Conservation (phyloP, 2,888 invertebrate genomes). For the Pandemis cinnamomeana region DNA sequence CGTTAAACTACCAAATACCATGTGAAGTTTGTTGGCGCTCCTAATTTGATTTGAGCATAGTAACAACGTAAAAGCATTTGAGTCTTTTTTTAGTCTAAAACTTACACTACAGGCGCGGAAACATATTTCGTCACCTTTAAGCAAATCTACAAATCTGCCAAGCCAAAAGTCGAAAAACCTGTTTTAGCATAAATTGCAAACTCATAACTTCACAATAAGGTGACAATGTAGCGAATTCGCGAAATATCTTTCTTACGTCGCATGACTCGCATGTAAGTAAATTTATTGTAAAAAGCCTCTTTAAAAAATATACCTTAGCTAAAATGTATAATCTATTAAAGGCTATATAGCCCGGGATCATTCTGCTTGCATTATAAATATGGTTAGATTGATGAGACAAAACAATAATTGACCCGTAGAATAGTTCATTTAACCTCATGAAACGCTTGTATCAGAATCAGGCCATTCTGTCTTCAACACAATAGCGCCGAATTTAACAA, state of each 20-base stretch:
- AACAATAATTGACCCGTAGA: conserved; percentile 36
- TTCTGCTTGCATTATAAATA: conserved; percentile 15
- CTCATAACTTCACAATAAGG: not conserved
- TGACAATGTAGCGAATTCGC: not conserved
- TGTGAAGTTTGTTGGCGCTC: too few species aligned
- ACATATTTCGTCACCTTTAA: not conserved
- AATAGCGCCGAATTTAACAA: conserved; percentile 24
- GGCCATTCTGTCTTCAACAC: conserved; percentile 20
- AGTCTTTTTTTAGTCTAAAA: too few species aligned
- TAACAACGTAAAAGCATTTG: too few species aligned
- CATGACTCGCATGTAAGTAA: not conserved
- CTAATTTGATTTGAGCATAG: too few species aligned
- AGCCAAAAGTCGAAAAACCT: not conserved
- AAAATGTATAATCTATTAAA: not conserved
- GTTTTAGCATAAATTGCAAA: not conserved
- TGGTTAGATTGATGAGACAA: conserved; percentile 24
- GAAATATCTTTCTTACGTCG: not conserved
- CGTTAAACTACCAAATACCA: too few species aligned
- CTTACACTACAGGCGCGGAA: too few species aligned
- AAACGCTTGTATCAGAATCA: conserved; percentile 34
- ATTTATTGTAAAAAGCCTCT: too few species aligned
- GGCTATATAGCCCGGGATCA: not conserved
- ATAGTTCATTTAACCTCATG: conserved; percentile 38
- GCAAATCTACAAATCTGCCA: not conserved
- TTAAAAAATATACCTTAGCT: not conserved